A percentile compares a stretch with the other conserved stretches of the same genome.
Conservation (phyloP, 2,797 vertebrate genomes). For the Nyctibius grandis region DNA sequence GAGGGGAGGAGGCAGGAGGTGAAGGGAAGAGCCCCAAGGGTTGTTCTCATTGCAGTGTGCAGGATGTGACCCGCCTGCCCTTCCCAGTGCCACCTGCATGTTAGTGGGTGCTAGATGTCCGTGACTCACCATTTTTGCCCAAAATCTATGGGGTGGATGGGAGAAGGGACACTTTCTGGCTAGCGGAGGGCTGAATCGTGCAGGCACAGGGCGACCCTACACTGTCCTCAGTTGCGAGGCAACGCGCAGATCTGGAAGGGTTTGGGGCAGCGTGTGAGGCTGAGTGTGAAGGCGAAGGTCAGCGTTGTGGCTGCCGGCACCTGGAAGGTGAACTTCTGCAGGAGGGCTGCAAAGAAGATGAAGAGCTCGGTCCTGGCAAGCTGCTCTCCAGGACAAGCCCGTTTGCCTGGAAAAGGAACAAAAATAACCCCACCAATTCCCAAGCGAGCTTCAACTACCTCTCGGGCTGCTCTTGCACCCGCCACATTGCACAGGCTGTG, state of each 20-base stretch:
- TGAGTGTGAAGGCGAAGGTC: constrained; percentile 72
- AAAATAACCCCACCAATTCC: not conserved
- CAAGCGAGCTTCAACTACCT: accelerated
- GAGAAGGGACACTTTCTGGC: not conserved
- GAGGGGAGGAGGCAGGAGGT: not conserved
- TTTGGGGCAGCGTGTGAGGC: constrained; percentile 77
- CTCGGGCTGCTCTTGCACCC: not conserved
- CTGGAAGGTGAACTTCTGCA: constrained; percentile 84
- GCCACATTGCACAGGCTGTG: not conserved
- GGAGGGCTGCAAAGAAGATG: constrained; percentile 73
- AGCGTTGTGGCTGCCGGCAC: constrained; percentile 43
- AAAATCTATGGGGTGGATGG: accelerated
- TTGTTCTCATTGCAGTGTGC: not conserved
- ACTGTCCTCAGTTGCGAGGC: not conserved
- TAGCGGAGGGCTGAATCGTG: accelerated
- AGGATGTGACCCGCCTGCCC: not conserved
- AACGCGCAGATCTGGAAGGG: constrained; percentile 73
- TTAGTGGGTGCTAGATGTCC: accelerated
- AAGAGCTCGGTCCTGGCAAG: constrained; percentile 72
- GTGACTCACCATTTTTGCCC: not conserved
- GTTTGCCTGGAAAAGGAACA: constrained; percentile 76
- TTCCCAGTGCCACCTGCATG: accelerated
- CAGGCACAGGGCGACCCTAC: accelerated
- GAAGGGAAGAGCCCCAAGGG: not conserved
- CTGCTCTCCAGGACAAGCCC: constrained; percentile 76